These are phyloP conservation scores for Vicugna pacos DNA, from an alignment of 2,113 vertebrate species.

Conservation along the genomic window DNA sequence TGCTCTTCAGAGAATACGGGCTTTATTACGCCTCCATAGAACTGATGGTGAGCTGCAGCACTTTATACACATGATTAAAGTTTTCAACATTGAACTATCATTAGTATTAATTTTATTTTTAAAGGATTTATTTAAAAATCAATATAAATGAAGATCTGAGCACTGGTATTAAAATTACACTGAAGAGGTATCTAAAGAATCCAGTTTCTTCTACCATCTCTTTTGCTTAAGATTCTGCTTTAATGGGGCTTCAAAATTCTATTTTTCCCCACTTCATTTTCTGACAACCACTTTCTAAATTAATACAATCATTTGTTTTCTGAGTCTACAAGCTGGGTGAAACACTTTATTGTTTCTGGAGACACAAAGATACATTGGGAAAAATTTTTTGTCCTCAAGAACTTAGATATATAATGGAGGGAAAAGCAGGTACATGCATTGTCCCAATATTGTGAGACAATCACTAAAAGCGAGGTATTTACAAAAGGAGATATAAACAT, in stretches of 20 bases:
- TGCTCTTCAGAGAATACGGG: neutral
- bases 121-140: neutral
- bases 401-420: neutral
- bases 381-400: neutral
- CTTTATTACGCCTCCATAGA: neutral
- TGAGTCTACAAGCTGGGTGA: neutral
- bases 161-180: neutral
- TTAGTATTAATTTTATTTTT: neutral
- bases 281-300: neutral
- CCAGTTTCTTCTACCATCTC: fast-evolving
- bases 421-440: neutral
- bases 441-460: neutral
- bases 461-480: neutral
- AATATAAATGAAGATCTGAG: neutral
- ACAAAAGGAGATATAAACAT: neutral
- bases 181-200: neutral
- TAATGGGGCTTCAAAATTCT: neutral
- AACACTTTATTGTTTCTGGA: neutral
- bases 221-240: neutral
- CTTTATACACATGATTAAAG: neutral
- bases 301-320: neutral
- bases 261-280: neutral
- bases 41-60: neutral
- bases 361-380: neutral
- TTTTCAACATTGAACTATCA: neutral